Conservation (phyloP, 2,113 vertebrate species). For the human (Homo sapiens) region DNA sequence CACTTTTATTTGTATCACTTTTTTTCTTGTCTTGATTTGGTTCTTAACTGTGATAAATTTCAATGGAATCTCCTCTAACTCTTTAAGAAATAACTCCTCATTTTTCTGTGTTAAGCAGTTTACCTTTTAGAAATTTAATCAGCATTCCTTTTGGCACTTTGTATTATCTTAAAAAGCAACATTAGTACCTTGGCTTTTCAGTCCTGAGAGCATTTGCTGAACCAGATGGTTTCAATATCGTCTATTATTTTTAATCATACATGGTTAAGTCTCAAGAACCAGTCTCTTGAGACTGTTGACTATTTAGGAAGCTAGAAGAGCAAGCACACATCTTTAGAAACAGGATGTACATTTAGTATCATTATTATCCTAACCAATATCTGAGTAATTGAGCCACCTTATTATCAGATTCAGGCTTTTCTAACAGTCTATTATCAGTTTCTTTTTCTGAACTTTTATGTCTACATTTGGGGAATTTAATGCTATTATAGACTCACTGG, state of each 20-base stretch:
- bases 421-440: conserved; percentile 68
- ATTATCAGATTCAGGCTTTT: conserved; percentile 77
- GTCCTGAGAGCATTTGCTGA: conserved; percentile 49
- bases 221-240: conserved; percentile 48
- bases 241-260: conserved; percentile 65
- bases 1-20: conserved; percentile 50
- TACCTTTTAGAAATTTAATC: conserved; percentile 50
- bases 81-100: conserved; percentile 58
- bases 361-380: conserved; percentile 76
- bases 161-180: conserved; percentile 50
- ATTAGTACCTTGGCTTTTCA: conserved; percentile 46
- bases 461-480: conserved; percentile 56
- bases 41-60: conserved; percentile 79
- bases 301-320: conserved; percentile 61
- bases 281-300: conserved; percentile 52
- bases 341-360: conserved; percentile 64
- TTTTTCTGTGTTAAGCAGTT: conserved; percentile 61
- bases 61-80: conserved; percentile 68
- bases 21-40: conserved; percentile 41
- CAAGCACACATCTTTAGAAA: conserved; percentile 62
- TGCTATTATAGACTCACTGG: conserved; percentile 37
- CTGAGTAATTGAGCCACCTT: conserved; percentile 74
- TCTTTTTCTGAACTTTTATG: conserved; percentile 64
- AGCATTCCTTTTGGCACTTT: conserved; percentile 20
- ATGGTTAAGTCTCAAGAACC: conserved; percentile 26